Evolutionary conservation across 2,113 vertebrate genomes (phyloP), one percentile per base, ranked within the genome.

Genomic region (Fulmarus glacialis): DNA sequence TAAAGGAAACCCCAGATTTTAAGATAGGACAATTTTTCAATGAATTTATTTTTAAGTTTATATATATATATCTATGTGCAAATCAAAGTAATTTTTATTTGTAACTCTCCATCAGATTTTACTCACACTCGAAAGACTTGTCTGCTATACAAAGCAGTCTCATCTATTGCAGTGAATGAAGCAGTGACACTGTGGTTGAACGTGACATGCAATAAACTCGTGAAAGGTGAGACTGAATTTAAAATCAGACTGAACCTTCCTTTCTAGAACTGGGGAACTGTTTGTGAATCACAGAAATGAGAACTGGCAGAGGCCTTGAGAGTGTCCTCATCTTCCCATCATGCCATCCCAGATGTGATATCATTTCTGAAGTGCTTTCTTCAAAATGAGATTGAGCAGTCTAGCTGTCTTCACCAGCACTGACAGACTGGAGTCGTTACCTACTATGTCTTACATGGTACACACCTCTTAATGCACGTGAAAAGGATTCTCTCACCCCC

Each of bases 1-100:
- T 95, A 68, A 96, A 97, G 95, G 52, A 83, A 89, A 87, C 21
- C 15, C 3, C 18, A 82, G 89, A 94, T 96, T 93, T 82, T 87
- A 81, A 89, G 80, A 85, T 62, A 85, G 22, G 18, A 94, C 80
- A 23, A 50, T 34, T 96, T 93, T 87, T 48, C 48, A 95, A 40
- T 85, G 10, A 75, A 60, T 82, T 94, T 90, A 78, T 93, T 93
- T 87, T 90, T 14, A 92, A 88, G 19, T 42, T 26, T 58, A 23
- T 58, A 30, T 66, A 52, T 67, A 56, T 45, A 45, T 43, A 43
- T 43, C 11, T 62, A 24, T 74, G 58, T 82, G 64, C 67, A 82
- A 94, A 90, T 85, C 29, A 70, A 58, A 91, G 70, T 93, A 70
- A 67, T 87, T 92, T 92, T 93, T 80, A 36, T 96, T 90, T 86